Conservation (phyloP, 2,113 vertebrate species). For the human (Homo sapiens) region GRCh38 chr4:109929501-109930000, state of each 20-base stretch:
- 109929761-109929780: background rate
- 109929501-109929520: background rate
- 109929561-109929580: background rate
- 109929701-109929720: background rate
- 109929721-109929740: background rate
- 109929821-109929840: background rate
- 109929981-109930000: too few species aligned
- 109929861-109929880: background rate
- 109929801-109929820: background rate
- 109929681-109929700: slow-evolving; percentile 7
- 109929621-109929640: background rate
- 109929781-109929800: background rate
- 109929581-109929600: background rate
- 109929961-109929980: too few species aligned
- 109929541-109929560: background rate
- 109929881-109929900: too few species aligned
- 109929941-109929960: too few species aligned
- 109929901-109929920: too few species aligned
- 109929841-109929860: background rate
- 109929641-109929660: background rate
- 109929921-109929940: too few species aligned
- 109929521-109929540: background rate
- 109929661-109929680: background rate
- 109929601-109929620: background rate
- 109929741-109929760: background rate